phyloP scores from a whole-genome alignment of 1,140 invertebrate species.

The Coptotermes formosanus region DNA sequence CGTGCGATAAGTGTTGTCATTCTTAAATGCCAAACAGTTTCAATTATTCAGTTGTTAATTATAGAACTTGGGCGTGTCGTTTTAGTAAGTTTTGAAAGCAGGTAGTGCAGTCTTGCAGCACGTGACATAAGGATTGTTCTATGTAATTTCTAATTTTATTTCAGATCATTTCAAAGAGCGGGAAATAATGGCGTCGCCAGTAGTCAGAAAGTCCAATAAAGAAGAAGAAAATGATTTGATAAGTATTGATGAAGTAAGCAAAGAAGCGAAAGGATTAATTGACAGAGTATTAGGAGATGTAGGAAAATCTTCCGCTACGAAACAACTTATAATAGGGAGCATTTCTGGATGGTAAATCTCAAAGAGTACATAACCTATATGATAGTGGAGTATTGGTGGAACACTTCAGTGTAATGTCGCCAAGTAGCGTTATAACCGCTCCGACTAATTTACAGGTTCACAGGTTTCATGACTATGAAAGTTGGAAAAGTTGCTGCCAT shows the following conservation, averaged over 20 bases:
- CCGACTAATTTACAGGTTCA: conserved; percentile 62
- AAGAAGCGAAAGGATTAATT: conserved; percentile 64
- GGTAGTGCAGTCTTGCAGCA: neutral
- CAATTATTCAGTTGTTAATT: neutral
- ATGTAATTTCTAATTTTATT: conserved; percentile 21
- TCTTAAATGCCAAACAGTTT: neutral
- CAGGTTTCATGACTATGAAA: conserved; percentile 88
- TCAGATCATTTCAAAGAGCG: neutral
- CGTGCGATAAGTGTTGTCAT: neutral
- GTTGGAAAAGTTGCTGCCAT: conserved; percentile 87
- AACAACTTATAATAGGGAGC: conserved; percentile 83
- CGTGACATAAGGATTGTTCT: neutral
- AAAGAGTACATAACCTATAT: neutral
- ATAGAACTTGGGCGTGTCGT: neutral
- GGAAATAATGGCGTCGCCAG: neutral
- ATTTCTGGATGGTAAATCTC: conserved; percentile 79
- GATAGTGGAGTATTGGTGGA: neutral
- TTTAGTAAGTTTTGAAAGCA: neutral
- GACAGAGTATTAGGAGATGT: conserved; percentile 75
- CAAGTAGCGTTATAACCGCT: neutral
- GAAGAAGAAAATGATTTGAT: conserved; percentile 47
- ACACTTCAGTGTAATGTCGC: neutral
- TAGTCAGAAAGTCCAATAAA: neutral
- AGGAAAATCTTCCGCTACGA: conserved; percentile 77
- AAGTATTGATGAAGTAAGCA: conserved; percentile 57